Evolutionary conservation across 2,888 invertebrate genomes (phyloP).

Genomic region (Esperia sulphurella): DNA sequence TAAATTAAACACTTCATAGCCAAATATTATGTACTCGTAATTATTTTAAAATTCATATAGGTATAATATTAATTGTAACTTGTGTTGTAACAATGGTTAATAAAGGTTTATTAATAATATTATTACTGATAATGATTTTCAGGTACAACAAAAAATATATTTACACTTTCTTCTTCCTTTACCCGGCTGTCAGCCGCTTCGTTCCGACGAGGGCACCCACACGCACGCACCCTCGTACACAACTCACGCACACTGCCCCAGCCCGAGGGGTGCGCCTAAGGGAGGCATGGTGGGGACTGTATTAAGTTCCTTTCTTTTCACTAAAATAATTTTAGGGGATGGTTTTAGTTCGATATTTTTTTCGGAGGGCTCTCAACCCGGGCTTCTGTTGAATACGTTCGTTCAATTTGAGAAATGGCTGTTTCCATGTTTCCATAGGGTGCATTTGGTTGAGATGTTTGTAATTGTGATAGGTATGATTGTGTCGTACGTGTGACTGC

Average conservation of each 20-base stretch:
- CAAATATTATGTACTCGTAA: too few relatives aligned
- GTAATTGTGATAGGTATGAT: conserved; percentile 30
- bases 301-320: conserved; percentile 80
- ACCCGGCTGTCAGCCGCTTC: conserved; percentile 58
- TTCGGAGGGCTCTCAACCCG: conserved; percentile 52
- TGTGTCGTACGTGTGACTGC: not conserved
- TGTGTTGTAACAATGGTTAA: too few relatives aligned
- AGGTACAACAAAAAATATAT: too few relatives aligned
- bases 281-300: conserved; percentile 73
- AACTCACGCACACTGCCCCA: conserved; percentile 32
- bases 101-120: too few relatives aligned
- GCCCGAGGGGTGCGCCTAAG: conserved; percentile 60
- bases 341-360: conserved; percentile 77
- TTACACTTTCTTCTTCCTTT: conserved; percentile 37
- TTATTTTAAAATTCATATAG: too few relatives aligned
- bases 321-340: conserved; percentile 79
- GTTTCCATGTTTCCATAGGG: conserved; percentile 26
- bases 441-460: conserved; percentile 52
- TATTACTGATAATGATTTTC: too few relatives aligned
- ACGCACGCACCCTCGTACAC: conserved; percentile 31
- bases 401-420: conserved; percentile 70
- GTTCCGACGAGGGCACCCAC: conserved; percentile 63
- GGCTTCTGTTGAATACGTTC: conserved; percentile 57
- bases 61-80: too few relatives aligned
- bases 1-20: too few relatives aligned